Conservation (phyloP, 2,888 invertebrate genomes). For the Tetanocera ferruginea region DNA sequence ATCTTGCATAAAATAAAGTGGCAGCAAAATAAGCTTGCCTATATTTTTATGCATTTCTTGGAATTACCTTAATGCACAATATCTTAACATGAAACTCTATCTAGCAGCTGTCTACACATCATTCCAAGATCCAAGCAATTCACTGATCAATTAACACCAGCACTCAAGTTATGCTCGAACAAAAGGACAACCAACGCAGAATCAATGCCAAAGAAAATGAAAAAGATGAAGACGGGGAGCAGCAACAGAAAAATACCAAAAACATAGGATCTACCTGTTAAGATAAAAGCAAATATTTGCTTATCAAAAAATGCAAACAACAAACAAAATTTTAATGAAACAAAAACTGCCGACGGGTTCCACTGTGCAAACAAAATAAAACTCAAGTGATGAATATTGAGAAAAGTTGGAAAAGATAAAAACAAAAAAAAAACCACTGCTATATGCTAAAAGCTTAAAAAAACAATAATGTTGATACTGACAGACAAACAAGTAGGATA, state of each 20-base stretch:
- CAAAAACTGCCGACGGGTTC: slow-evolving; percentile 18
- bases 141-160: slow-evolving; percentile 31
- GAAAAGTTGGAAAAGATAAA: background rate
- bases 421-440: background rate
- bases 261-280: background rate
- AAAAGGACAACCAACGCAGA: background rate
- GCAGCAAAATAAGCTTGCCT: too few species aligned
- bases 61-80: too few species aligned
- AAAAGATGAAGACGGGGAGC: background rate
- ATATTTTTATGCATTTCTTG: too few species aligned
- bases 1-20: too few species aligned
- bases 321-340: slow-evolving; percentile 27
- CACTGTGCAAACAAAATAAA: background rate
- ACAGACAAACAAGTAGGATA: background rate
- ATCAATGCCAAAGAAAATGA: background rate
- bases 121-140: background rate
- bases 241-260: background rate
- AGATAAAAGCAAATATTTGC: slow-evolving; percentile 7
- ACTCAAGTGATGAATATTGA: too few species aligned
- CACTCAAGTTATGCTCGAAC: background rate
- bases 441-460: background rate
- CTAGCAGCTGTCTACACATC: background rate
- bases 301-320: slow-evolving; percentile 18
- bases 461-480: background rate
- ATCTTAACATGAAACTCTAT: background rate